Percentiles rank a stretch among this genome's conserved stretches.
These are phyloP conservation scores for Probaryconus sp. DNA, from an alignment of 1,140 invertebrate species.

Conservation along the genomic window DNA sequence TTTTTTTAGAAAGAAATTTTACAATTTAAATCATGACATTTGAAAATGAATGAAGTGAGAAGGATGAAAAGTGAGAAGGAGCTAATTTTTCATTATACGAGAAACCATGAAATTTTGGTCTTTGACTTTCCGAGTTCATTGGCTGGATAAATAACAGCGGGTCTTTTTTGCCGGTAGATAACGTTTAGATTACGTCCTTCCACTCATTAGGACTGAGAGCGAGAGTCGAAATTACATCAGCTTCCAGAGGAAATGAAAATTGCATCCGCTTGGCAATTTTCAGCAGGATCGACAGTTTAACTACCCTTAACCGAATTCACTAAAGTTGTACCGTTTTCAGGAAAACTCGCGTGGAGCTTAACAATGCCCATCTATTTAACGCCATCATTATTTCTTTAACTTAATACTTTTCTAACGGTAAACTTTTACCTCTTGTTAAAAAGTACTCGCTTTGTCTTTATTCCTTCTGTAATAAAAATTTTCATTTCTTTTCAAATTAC, in stretches of 20 bases:
- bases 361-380: conserved; percentile 34
- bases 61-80: too few species aligned
- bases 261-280: conserved; percentile 59
- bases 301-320: conserved; percentile 46
- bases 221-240: conserved; percentile 60
- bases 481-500: too few species aligned
- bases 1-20: too few species aligned
- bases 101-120: conserved; percentile 1
- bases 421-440: too few species aligned
- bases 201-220: conserved; percentile 48
- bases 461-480: too few species aligned
- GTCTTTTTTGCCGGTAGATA: conserved; percentile 16
- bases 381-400: conserved; percentile 32
- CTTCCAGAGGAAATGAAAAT: conserved; percentile 54
- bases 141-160: conserved; percentile 2
- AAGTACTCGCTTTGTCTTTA: too few species aligned
- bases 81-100: conserved; percentile 3
- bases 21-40: too few species aligned
- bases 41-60: too few species aligned
- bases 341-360: conserved; percentile 16
- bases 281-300: conserved; percentile 49
- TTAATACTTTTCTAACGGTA: too few species aligned
- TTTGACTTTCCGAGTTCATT: conserved; percentile 9
- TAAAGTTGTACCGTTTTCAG: conserved; percentile 40
- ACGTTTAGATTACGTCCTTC: conserved; percentile 44